These are phyloP conservation scores for Ranitomeya imitator DNA, from an alignment of 2,113 vertebrate genomes.

Conservation along the genomic window DNA sequence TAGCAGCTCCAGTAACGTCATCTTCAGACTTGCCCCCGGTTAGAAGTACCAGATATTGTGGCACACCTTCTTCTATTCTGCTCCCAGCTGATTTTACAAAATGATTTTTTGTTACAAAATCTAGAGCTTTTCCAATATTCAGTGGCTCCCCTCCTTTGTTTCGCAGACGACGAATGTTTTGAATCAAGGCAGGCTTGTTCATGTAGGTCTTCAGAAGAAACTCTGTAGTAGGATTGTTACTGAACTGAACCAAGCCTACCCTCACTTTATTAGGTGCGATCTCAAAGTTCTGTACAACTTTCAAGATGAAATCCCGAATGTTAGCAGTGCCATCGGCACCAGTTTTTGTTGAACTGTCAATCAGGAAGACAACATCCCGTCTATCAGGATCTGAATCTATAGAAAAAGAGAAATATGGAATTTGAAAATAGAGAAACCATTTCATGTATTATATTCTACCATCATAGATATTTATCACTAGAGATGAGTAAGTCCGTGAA, in stretches of 20 bases:
- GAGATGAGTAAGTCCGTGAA: no score
- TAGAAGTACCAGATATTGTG: conserved; percentile 89
- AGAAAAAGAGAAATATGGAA: not conserved
- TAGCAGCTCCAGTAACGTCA: conserved; percentile 75
- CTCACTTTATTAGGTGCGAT: conserved; percentile 83
- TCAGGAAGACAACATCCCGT: conserved; percentile 90
- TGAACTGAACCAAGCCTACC: conserved; percentile 86
- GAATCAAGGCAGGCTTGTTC: conserved; percentile 74
- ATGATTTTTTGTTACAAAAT: conserved; percentile 79
- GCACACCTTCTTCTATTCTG: conserved; percentile 80
- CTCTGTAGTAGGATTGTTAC: conserved; percentile 76
- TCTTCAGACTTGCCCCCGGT: conserved; percentile 85
- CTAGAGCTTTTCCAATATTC: conserved; percentile 82
- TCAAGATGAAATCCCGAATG: conserved; percentile 88
- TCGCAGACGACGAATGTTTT: conserved; percentile 81
- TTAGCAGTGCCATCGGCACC: conserved; percentile 73
- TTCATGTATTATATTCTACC: not conserved
- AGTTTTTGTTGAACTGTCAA: conserved; percentile 85
- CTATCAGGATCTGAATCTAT: conserved; percentile 73
- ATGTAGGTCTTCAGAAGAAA: conserved; percentile 82
- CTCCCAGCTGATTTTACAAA: conserved; percentile 82
- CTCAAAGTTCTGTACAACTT: conserved; percentile 80
- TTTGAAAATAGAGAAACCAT: not conserved
- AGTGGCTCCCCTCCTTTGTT: conserved; percentile 79
- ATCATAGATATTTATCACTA: no score